A percentile compares a stretch with the other conserved stretches of the same genome.
phyloP scores from a whole-genome alignment of 2,113 vertebrate species.

The Synchiropus splendidus region DNA sequence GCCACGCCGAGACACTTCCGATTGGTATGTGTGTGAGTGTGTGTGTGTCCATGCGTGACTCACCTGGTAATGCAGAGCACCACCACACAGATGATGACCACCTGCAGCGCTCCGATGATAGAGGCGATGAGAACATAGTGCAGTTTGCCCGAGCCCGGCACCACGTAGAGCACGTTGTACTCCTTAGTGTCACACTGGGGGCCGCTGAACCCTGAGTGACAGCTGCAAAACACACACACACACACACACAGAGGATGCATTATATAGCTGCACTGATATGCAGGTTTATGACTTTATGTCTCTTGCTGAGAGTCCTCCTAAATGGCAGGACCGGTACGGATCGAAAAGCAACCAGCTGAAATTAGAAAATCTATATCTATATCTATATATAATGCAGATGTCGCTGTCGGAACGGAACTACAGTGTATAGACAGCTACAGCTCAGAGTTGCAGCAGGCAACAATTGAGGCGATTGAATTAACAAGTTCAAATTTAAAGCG shows the following conservation, averaged over 20 bases:
- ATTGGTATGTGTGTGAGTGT: constrained; percentile 4
- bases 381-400: too few species aligned
- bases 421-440: too few species aligned
- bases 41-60: constrained; percentile 9
- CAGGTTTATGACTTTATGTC: not conserved
- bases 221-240: constrained; percentile 65
- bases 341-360: too few species aligned
- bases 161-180: constrained; percentile 96
- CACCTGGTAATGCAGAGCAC: constrained; percentile 98
- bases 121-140: constrained; percentile 98
- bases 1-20: too few species aligned
- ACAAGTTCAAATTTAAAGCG: too few species aligned
- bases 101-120: constrained; percentile 96
- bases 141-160: constrained; percentile 91
- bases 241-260: constrained; percentile 6
- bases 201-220: constrained; percentile 93
- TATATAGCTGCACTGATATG: not conserved
- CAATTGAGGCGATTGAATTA: too few species aligned
- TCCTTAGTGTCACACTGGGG: constrained; percentile 97
- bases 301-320: not conserved
- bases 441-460: too few species aligned
- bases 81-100: constrained; percentile 97
- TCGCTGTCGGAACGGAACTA: not conserved
- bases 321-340: too few species aligned
- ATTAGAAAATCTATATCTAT: too few species aligned